Conservation (phyloP, 2,888 invertebrate genomes). For the Ichneumoninae sp. region DNA sequence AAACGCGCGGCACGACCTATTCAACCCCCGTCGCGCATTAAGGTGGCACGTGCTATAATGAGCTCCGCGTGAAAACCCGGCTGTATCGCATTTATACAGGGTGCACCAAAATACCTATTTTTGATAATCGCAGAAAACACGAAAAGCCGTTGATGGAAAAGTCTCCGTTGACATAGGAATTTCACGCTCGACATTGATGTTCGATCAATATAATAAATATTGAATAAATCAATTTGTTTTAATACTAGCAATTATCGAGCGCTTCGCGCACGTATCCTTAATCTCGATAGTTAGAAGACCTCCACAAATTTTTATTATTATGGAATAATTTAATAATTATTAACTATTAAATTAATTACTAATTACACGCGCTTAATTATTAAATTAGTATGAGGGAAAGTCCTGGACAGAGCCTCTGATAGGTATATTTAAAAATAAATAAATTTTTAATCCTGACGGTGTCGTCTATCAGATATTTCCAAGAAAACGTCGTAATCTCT, state of each 20-base stretch:
- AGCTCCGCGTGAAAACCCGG: slow-evolving; percentile 55
- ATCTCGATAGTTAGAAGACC: too few relatives aligned
- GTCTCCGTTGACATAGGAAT: background rate
- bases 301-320: too few relatives aligned
- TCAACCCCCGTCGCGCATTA: slow-evolving; percentile 52
- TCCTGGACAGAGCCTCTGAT: too few relatives aligned
- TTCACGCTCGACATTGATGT: background rate
- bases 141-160: background rate
- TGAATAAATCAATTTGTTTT: background rate
- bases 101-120: slow-evolving; percentile 16
- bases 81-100: slow-evolving; percentile 43
- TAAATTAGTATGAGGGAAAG: too few relatives aligned
- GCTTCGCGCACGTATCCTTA: too few relatives aligned
- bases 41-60: slow-evolving; percentile 61
- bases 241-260: background rate
- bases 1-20: slow-evolving; percentile 41
- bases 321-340: too few relatives aligned
- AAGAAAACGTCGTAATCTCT: too few relatives aligned
- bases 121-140: background rate
- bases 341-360: too few relatives aligned
- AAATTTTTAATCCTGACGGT: too few relatives aligned
- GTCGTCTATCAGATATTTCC: too few relatives aligned
- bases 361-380: too few relatives aligned
- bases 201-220: background rate
- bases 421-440: too few relatives aligned